Percentiles rank a stretch among this genome's conserved stretches.
These are phyloP conservation scores for Horisme vitalbata DNA, from an alignment of 2,888 invertebrate genomes.

Conservation along the genomic window DNA sequence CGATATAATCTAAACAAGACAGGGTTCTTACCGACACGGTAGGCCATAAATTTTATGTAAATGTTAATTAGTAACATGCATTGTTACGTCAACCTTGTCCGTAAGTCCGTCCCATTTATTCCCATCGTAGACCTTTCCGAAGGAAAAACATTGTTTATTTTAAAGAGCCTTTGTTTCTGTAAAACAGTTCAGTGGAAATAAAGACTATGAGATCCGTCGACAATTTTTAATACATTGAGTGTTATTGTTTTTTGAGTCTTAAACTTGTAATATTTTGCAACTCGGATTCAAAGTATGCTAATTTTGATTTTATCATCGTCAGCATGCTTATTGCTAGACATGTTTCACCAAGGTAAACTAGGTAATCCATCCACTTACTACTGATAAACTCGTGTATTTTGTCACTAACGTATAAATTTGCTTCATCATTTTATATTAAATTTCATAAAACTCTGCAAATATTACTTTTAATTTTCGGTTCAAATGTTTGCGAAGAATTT, in stretches of 20 bases:
- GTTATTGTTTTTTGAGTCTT: not conserved
- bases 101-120: slow-evolving; percentile 51
- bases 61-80: slow-evolving; percentile 57
- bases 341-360: slow-evolving; percentile 8
- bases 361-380: not conserved
- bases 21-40: slow-evolving; percentile 11
- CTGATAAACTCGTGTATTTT: no score
- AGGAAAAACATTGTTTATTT: slow-evolving; percentile 49
- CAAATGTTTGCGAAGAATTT: no score
- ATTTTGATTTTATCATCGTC: slow-evolving; percentile 1
- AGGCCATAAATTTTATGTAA: slow-evolving; percentile 24
- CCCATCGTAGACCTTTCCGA: slow-evolving; percentile 49
- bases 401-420: no score
- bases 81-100: slow-evolving; percentile 59
- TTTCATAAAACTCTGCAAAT: no score
- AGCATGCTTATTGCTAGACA: not conserved
- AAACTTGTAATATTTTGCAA: not conserved
- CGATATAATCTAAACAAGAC: slow-evolving; percentile 18
- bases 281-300: slow-evolving; percentile 1
- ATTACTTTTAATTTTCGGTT: no score
- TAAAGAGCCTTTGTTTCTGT: slow-evolving; percentile 40
- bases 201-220: not conserved
- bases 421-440: no score
- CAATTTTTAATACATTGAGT: not conserved
- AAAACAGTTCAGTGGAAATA: slow-evolving; percentile 12